A percentile compares a stretch with the other conserved stretches of the same genome.
phyloP scores from a whole-genome alignment of 1,140 invertebrate genomes.

The Platorchestia sp. region DNA sequence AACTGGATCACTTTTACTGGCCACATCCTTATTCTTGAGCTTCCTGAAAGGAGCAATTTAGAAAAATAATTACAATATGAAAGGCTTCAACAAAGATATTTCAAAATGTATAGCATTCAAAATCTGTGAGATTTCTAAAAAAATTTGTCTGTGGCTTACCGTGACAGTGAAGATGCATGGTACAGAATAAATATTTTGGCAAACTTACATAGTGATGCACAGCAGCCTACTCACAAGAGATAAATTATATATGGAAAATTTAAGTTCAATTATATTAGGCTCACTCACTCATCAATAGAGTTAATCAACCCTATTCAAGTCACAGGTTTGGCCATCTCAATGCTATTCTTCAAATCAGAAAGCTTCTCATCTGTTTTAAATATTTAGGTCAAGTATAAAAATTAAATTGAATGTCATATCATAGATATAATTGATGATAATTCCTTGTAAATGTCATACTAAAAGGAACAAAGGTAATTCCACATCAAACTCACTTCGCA shows the following conservation, averaged over 20 bases:
- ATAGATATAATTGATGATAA: not conserved
- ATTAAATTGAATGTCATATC: not conserved
- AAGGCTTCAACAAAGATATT: not conserved
- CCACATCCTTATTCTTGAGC: conserved; percentile 72
- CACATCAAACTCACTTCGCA: conserved; percentile 59
- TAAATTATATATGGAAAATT: too few relatives aligned
- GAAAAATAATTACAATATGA: not conserved
- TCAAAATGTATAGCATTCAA: not conserved
- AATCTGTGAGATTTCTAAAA: not conserved
- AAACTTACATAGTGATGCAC: too few relatives aligned
- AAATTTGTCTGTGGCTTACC: not conserved
- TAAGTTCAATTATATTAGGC: too few relatives aligned
- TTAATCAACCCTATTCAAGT: too few relatives aligned
- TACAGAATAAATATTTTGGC: not conserved
- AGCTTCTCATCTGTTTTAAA: not conserved
- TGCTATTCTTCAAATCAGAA: not conserved
- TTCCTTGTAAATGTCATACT: too few relatives aligned
- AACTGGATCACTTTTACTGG: conserved; percentile 74
- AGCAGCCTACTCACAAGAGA: too few relatives aligned
- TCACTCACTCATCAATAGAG: too few relatives aligned
- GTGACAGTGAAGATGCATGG: not conserved
- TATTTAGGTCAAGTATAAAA: not conserved
- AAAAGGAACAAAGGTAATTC: not conserved
- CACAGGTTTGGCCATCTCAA: too few relatives aligned
- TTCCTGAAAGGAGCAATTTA: conserved; percentile 67